Conservation (phyloP, 2,113 vertebrate genomes). For the Riparia riparia region DNA sequence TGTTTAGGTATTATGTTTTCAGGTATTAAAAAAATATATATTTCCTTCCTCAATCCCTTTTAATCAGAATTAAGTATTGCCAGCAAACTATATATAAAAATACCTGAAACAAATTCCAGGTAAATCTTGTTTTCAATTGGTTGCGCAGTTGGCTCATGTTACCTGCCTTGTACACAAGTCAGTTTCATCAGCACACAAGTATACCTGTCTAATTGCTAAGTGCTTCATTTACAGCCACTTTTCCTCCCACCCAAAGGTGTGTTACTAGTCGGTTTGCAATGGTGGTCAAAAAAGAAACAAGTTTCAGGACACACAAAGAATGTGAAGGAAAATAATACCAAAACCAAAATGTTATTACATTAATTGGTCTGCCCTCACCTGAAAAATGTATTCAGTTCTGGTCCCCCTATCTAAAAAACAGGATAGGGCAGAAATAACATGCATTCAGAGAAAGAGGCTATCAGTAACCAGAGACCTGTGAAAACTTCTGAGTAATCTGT, state of each 20-base stretch:
- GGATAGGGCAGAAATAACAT: constrained; percentile 29
- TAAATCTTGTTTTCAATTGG: background rate
- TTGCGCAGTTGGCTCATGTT: background rate
- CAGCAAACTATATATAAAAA: background rate
- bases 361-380: constrained; percentile 37
- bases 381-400: constrained; percentile 43
- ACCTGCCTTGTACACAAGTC: background rate
- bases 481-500: background rate
- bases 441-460: background rate
- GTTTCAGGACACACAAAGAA: background rate
- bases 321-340: background rate
- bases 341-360: background rate
- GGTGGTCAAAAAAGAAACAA: background rate
- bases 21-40: fast-evolving
- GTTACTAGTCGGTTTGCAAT: background rate
- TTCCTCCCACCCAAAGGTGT: background rate
- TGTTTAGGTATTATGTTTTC: background rate
- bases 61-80: background rate
- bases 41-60: background rate
- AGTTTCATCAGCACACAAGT: background rate
- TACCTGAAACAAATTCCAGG: background rate
- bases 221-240: background rate
- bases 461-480: background rate
- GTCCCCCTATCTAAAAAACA: constrained; percentile 40
- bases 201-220: background rate